Conservation (phyloP, 30 jellyfish, hydroid and myxozoan species). For the Mastigias papua region DNA sequence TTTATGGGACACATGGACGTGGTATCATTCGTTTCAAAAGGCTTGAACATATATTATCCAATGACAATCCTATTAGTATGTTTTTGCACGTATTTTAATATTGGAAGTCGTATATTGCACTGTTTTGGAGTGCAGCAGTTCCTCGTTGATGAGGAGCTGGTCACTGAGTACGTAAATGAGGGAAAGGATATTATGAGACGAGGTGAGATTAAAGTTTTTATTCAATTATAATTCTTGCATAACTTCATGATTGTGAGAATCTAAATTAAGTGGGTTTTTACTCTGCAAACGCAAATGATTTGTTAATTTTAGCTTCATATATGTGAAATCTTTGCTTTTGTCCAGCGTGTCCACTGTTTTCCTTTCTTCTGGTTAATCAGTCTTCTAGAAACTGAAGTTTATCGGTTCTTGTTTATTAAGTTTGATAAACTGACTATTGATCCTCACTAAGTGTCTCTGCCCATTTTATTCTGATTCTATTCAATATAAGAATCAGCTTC, state of each 20-base stretch:
- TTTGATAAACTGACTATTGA: too few species aligned
- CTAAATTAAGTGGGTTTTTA: too few species aligned
- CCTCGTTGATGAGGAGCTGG: conserved; percentile 88
- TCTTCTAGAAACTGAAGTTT: too few species aligned
- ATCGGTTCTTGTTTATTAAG: too few species aligned
- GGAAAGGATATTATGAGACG: conserved; percentile 88
- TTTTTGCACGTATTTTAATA: conserved; percentile 88
- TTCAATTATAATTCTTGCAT: neutral
- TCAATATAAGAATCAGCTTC: too few species aligned
- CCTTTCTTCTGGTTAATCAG: too few species aligned
- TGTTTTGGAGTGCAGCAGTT: conserved; percentile 95
- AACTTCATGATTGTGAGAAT: neutral
- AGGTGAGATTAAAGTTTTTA: conserved; percentile 40
- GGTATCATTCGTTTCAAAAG: conserved; percentile 90
- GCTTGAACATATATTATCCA: conserved; percentile 94
- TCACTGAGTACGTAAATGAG: conserved; percentile 90
- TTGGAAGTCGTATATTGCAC: conserved; percentile 91
- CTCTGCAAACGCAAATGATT: too few species aligned
- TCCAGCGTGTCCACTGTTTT: too few species aligned
- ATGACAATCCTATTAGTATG: conserved; percentile 90
- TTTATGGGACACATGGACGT: conserved; percentile 99
- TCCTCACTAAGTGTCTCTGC: too few species aligned
- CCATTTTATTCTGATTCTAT: too few species aligned
- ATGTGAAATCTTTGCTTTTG: too few species aligned
- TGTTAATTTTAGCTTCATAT: too few species aligned